Conservation (phyloP, 2,797 vertebrate genomes). For the Sebastes goodei region DNA sequence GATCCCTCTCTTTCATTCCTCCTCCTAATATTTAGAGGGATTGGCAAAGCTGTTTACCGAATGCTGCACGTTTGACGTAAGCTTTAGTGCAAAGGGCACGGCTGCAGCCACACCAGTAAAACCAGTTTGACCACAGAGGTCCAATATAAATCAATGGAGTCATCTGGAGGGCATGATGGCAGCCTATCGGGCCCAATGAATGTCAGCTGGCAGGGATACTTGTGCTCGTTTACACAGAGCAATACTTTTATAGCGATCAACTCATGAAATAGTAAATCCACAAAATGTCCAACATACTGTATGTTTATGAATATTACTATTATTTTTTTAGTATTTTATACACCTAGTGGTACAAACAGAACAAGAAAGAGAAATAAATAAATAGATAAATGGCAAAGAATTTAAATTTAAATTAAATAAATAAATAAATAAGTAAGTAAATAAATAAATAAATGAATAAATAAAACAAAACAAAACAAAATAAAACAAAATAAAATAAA, state of each 20-base stretch:
- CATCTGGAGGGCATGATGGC: conserved; percentile 32
- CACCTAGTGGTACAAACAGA: too few species aligned
- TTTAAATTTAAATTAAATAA: too few species aligned
- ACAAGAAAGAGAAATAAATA: neutral
- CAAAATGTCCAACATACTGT: neutral
- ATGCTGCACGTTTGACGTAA: conserved; percentile 28
- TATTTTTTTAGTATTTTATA: neutral
- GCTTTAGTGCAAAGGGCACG: conserved; percentile 21
- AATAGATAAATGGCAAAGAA: neutral
- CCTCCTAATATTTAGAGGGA: conserved; percentile 48
- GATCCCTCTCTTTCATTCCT: conserved; percentile 36
- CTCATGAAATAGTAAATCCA: neutral
- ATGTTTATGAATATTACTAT: neutral
- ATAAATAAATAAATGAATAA: too few species aligned
- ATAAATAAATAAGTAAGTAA: fast-evolving
- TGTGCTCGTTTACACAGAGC: conserved; percentile 1
- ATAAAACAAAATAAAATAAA: too few species aligned
- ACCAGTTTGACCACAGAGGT: conserved; percentile 31
- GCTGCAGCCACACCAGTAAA: conserved; percentile 37
- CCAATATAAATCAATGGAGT: conserved; percentile 41
- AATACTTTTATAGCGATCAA: too few species aligned
- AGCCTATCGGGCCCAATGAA: neutral
- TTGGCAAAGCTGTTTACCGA: conserved; percentile 37
- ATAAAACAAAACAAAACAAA: too few species aligned
- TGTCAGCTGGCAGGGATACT: conserved; percentile 50